Evolutionary conservation across 2,113 vertebrate species (phyloP).

Genomic region (Lates calcarifer): DNA sequence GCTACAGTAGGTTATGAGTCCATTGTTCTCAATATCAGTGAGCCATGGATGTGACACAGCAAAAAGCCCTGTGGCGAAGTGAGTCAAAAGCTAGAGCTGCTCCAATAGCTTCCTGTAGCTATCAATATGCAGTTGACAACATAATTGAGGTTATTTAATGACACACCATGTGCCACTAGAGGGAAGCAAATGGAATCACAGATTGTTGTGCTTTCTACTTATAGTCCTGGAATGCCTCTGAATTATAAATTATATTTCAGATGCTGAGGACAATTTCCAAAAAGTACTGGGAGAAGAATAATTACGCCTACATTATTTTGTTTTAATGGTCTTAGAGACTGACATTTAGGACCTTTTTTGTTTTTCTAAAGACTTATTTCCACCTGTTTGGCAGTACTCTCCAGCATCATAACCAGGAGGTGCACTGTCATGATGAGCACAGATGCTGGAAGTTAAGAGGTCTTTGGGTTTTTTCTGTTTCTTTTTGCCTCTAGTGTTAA

Average conservation of each 20-base stretch:
- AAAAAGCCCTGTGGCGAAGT: conserved; percentile 6
- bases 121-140: conserved; percentile 37
- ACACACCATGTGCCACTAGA: conserved; percentile 30
- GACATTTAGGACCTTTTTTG: neutral
- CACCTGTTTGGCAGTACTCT: conserved; percentile 2
- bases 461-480: neutral
- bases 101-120: conserved; percentile 21
- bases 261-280: neutral
- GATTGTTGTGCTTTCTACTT: conserved; percentile 22
- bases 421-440: conserved; percentile 17
- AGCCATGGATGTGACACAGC: conserved; percentile 21
- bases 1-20: conserved; percentile 10
- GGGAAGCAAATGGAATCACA: conserved; percentile 36
- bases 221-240: conserved; percentile 10
- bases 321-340: conserved; percentile 4
- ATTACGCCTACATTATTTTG: neutral
- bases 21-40: conserved; percentile 32
- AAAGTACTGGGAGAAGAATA: conserved; percentile 2
- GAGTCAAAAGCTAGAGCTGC: conserved; percentile 24
- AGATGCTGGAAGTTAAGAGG: conserved; percentile 33
- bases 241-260: conserved; percentile 31
- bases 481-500: neutral
- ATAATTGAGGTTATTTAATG: conserved; percentile 56
- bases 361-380: neutral
- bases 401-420: neutral